Percentiles rank a stretch among this genome's conserved stretches.
These are phyloP conservation scores for Aselliscus stoliczkanus DNA, from an alignment of 2,797 vertebrate genomes.

Conservation along the genomic window DNA sequence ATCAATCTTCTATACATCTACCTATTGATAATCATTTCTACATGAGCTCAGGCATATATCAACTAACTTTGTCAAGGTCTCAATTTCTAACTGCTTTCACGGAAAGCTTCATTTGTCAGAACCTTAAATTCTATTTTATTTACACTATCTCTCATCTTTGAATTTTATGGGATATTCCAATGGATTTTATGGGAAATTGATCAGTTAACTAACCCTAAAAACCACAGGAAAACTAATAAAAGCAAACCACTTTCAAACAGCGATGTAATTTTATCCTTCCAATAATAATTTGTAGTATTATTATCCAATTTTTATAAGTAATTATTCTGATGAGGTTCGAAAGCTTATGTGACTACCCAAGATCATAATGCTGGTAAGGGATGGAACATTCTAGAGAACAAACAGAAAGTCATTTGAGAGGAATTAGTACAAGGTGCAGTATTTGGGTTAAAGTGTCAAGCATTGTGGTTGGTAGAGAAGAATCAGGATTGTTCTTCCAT, in stretches of 20 bases:
- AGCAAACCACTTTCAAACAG: background rate
- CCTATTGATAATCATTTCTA: background rate
- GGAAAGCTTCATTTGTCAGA: background rate
- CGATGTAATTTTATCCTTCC: background rate
- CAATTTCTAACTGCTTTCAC: background rate
- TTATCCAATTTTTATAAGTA: background rate
- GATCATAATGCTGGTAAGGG: background rate
- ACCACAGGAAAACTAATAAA: background rate
- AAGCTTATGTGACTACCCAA: fast-evolving
- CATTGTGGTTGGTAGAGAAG: too few species aligned
- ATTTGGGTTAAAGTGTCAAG: background rate
- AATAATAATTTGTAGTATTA: background rate
- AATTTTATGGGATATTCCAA: background rate
- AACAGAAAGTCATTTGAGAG: background rate
- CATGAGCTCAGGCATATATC: background rate
- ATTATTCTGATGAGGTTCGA: background rate
- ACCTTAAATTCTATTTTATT: background rate
- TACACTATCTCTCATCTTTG: background rate
- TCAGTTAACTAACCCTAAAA: background rate
- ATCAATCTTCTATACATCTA: background rate
- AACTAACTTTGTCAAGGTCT: background rate
- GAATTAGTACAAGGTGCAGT: background rate
- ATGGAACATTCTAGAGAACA: background rate
- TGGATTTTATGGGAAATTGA: background rate
- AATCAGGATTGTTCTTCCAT: fast-evolving